Evolutionary conservation across 2,113 vertebrate genomes (phyloP), one percentile per base, ranked within the genome.

Genomic region (Oryzias curvinotus): DNA sequence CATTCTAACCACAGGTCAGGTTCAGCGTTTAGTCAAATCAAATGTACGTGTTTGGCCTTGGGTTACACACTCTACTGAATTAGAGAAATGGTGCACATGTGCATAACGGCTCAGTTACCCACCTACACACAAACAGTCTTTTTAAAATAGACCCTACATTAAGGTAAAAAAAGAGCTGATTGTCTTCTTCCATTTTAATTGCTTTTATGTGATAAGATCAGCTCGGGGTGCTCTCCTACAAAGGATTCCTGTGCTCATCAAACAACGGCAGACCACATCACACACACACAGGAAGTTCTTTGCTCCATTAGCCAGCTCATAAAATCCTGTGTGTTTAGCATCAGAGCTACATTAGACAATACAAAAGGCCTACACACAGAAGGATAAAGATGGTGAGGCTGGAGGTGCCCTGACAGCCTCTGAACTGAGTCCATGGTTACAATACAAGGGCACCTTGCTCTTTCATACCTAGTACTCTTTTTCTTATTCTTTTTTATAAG

Each of bases 201-300:
- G 78, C 83, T 89, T 88, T 88, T 89, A 85, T 84, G 83, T 83
- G 90, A 90, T 91, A 88, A 91, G 86, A 91, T 86, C 84, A 15
- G 76, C 76, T 81, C 52, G 25, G 61, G 77, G 76, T 88, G 77
- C 87, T 83, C 85, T 82, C 55, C 73, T 83, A 83, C 73, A 75
- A 78, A 80, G 85, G 73, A 85, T 86, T 90, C 84, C 84, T 88
- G 83, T 69, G 74, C 80, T 82, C 87, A 90, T 91, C 87, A 91
- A 90, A 89, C 87, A 82, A 84, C 76, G 80, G 76, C 65, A 82
- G 87, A 86, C 87, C 87, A 87, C 85, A 88, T 86, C 84, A 86
- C 81, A 90, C 84, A 71, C 70, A 71, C 74, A 78, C 86, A 90
- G 88, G 87, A 90, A 88, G 85, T 79, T 50, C 81, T 74, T 79